These are phyloP conservation scores for Dryobotodes eremita DNA, from an alignment of 2,888 invertebrate species.

Conservation along the genomic window DNA sequence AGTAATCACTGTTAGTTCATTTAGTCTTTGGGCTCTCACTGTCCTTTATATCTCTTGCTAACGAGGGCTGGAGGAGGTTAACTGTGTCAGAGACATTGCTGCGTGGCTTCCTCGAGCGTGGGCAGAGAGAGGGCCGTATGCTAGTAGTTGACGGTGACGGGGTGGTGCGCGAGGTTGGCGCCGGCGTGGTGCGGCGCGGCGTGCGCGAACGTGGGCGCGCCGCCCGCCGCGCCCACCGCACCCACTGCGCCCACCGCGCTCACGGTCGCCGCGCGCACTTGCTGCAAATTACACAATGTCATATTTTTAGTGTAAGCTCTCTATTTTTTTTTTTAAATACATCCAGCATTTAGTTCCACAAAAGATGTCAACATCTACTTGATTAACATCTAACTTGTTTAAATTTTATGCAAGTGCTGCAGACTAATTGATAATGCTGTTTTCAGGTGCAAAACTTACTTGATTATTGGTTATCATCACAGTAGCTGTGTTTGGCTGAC, in stretches of 20 bases:
- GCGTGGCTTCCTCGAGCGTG: slow-evolving; percentile 52
- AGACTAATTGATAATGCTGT: neutral
- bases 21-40: slow-evolving; percentile 54
- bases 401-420: neutral
- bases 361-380: neutral
- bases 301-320: neutral
- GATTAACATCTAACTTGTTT: neutral
- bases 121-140: slow-evolving; percentile 66
- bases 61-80: slow-evolving; percentile 1
- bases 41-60: slow-evolving; percentile 36
- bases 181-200: slow-evolving; percentile 78
- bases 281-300: slow-evolving; percentile 67
- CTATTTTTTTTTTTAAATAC: neutral
- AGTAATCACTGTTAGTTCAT: slow-evolving; percentile 35
- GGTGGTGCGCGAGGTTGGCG: slow-evolving; percentile 83
- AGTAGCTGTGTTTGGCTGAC: slow-evolving; percentile 77
- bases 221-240: slow-evolving; percentile 65
- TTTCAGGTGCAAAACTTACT: slow-evolving; percentile 71
- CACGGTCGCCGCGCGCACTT: slow-evolving; percentile 76
- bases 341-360: neutral
- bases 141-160: slow-evolving; percentile 89
- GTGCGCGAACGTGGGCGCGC: slow-evolving; percentile 78
- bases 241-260: slow-evolving; percentile 52
- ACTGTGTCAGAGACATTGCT: slow-evolving; percentile 51
- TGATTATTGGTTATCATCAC: slow-evolving; percentile 89